Evolutionary conservation across 2,888 invertebrate species (phyloP), one percentile per base, ranked within the genome.

Genomic region (Drepanosiphum platanoidis): DNA sequence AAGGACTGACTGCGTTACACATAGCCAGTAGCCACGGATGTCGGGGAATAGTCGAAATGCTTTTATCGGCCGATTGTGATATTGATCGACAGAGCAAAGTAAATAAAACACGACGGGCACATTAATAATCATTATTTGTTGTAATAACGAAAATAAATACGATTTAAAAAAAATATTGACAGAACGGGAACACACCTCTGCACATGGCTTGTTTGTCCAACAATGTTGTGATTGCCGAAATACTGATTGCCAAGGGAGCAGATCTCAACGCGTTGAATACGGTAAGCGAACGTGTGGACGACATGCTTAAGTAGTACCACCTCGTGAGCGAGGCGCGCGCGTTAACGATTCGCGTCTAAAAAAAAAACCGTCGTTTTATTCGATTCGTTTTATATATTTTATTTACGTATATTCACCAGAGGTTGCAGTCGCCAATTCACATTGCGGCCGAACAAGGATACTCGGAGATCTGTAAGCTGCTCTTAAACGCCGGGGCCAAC

Each of bases 391-490:
- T 66, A 4, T 7, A 22, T 58, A 1, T n/a, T 22, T 2, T n/a
- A 22, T n/a, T 3, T 9, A n/a, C 15, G 3, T 7, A 1, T n/a
- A 22, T 61, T 32, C 61, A n/a, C 18, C 89, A 94, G 94, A 92
- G 93, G 90, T 91, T 93, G 1, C 94, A 94, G 89, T 94, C 95
- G 0, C 94, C 96, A 0, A 92, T 96, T 88, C 95, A 95, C 89
- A 92, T 95, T 83, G 95, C 95, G 0, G 95, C 94, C 0, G 93
- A 93, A 89, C 91, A 93, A 89, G 94, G 94, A 61, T 92, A 93
- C 89, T 91, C 92, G 18, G 93, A 93, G 90, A 89, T 94, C 88
- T 90, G 94, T 89, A 89, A 92, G 88, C 89, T 93, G 58, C 90
- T 93, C 81, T 90, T 93, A 27, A 91, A 92, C 70, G 91, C 92